A percentile compares a stretch with the other conserved stretches of the same genome.
phyloP scores from a whole-genome alignment of 92 coral and sea anemone genomes.

The Epizoanthus scotinus region DNA sequence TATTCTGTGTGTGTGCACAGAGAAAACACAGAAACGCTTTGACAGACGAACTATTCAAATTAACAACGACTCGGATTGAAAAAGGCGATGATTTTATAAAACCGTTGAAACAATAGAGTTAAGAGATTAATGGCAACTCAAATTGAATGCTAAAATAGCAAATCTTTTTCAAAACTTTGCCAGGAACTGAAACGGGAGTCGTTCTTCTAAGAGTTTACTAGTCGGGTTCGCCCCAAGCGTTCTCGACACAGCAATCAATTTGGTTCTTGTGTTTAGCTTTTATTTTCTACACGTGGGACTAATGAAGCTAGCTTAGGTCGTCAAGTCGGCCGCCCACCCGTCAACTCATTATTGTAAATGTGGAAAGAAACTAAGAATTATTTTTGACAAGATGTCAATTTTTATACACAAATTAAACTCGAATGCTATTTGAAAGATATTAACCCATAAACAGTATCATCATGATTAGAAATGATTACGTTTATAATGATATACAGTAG shows the following conservation, averaged over 20 bases:
- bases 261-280: conserved; percentile 22
- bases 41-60: conserved; percentile 4
- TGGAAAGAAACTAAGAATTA: conserved; percentile 15
- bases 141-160: conserved; percentile 33
- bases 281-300: conserved; percentile 40
- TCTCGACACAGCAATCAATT: neutral
- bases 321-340: conserved; percentile 25
- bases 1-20: neutral
- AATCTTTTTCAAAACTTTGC: neutral
- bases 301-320: conserved; percentile 7
- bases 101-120: conserved; percentile 17
- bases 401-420: conserved; percentile 31
- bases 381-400: conserved; percentile 42
- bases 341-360: conserved; percentile 29
- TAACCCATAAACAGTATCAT: conserved; percentile 1
- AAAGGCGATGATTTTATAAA: conserved; percentile 23
- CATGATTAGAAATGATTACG: neutral
- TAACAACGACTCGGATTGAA: neutral
- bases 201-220: conserved; percentile 13
- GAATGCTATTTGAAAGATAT: conserved; percentile 23
- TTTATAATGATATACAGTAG: neutral
- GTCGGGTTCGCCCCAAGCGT: conserved; percentile 18
- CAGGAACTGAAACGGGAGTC: neutral
- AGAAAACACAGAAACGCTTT: neutral
- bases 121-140: conserved; percentile 22